Conservation (phyloP, 2,797 vertebrate species). For the Threskiornis aethiopicus region DNA sequence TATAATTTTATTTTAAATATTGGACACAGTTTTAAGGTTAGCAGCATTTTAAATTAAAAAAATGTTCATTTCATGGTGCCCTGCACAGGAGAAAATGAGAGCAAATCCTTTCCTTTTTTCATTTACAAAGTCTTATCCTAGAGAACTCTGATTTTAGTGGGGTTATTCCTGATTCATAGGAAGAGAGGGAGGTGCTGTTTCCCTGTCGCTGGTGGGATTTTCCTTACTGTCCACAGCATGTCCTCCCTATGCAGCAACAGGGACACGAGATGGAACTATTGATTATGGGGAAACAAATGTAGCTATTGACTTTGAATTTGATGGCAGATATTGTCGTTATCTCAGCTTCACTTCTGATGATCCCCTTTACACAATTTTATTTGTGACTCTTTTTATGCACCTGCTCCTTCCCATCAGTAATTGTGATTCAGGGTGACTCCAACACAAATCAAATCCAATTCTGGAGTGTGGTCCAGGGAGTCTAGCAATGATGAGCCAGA, state of each 20-base stretch:
- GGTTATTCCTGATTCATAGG: background rate
- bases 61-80: background rate
- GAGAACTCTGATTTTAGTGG: background rate
- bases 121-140: background rate
- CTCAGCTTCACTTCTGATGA: background rate
- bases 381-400: accelerated
- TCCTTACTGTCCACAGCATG: background rate
- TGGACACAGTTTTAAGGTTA: conserved; percentile 10
- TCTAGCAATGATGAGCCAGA: background rate
- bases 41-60: background rate
- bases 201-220: background rate
- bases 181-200: background rate
- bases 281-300: background rate
- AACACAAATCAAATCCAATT: background rate
- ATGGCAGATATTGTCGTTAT: background rate
- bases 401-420: background rate
- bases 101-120: background rate
- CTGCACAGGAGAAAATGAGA: background rate
- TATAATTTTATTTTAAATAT: background rate
- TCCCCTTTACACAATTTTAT: background rate
- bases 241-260: background rate
- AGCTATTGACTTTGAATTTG: background rate
- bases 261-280: background rate
- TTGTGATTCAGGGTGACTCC: background rate
- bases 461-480: background rate